These are phyloP conservation scores for Oedothorax gibbosus DNA, from an alignment of 1,140 invertebrate genomes.

Conservation along the genomic window DNA sequence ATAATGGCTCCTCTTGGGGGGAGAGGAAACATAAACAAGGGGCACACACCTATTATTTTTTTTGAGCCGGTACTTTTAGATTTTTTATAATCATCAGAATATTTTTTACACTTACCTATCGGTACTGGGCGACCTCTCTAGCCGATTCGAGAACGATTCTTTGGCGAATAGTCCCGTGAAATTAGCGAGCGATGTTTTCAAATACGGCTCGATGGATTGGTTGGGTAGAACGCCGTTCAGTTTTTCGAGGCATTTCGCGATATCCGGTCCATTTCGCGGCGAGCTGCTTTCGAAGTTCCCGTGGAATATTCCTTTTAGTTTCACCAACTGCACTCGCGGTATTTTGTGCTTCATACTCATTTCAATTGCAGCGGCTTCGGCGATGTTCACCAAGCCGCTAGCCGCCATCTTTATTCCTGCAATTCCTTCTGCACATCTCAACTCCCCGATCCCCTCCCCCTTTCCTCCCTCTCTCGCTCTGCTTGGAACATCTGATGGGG, in stretches of 20 bases:
- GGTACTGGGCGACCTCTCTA: slow-evolving; percentile 26
- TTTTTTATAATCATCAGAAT: too few species aligned
- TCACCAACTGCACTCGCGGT: slow-evolving; percentile 27
- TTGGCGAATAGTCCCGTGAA: slow-evolving; percentile 22
- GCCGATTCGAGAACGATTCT: slow-evolving; percentile 24
- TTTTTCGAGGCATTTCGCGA: slow-evolving; percentile 40
- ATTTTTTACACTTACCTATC: slow-evolving; percentile 25
- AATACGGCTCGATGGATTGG: not conserved
- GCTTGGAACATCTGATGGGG: not conserved
- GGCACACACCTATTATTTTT: not conserved
- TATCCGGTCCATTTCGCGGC: slow-evolving; percentile 38
- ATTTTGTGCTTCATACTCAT: slow-evolving; percentile 37
- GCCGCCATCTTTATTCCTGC: slow-evolving; percentile 48
- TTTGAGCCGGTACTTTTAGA: not conserved
- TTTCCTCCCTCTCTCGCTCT: slow-evolving; percentile 20
- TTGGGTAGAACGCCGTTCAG: slow-evolving; percentile 28
- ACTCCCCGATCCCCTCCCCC: slow-evolving; percentile 9
- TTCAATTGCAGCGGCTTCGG: slow-evolving; percentile 46
- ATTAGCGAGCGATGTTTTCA: slow-evolving; percentile 30
- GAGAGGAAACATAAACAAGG: slow-evolving; percentile 25
- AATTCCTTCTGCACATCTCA: slow-evolving; percentile 37
- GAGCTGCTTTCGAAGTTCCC: slow-evolving; percentile 22
- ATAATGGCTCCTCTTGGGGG: slow-evolving; percentile 19
- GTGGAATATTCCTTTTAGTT: slow-evolving; percentile 28
- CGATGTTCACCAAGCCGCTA: slow-evolving; percentile 41